Conservation (phyloP, 1,140 invertebrate genomes). For the Caerostris extrusa region DNA sequence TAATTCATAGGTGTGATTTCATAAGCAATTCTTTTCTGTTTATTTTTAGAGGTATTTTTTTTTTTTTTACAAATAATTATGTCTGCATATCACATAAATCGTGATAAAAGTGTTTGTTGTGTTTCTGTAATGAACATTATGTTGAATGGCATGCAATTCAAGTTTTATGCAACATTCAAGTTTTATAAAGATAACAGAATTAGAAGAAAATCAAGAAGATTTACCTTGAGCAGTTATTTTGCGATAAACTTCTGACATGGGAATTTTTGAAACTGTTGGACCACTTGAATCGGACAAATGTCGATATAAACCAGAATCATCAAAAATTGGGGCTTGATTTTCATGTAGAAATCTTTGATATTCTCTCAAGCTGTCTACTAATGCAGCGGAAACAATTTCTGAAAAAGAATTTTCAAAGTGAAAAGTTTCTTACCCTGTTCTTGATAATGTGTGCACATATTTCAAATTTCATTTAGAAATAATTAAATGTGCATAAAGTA, state of each 20-base stretch:
- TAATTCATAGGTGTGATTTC: no score
- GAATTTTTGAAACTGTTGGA: neutral
- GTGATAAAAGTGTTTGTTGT: neutral
- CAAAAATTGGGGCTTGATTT: constrained; percentile 31
- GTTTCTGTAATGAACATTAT: neutral
- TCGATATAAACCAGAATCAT: constrained; percentile 30
- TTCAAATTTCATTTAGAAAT: no score
- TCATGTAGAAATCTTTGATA: constrained; percentile 82
- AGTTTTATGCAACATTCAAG: neutral
- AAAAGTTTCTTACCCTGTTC: no score
- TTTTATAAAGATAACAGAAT: neutral
- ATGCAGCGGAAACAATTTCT: constrained; percentile 88
- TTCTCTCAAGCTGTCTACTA: constrained; percentile 87
- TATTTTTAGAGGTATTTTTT: no score
- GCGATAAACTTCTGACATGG: constrained; percentile 49
- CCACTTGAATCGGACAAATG: constrained; percentile 23
- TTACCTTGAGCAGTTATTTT: constrained; percentile 50
- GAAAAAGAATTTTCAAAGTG: constrained; percentile 78
- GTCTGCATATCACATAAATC: no score
- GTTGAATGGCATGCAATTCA: neutral
- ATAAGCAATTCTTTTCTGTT: no score
- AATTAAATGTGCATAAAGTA: no score
- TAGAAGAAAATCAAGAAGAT: neutral
- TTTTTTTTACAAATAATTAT: no score
- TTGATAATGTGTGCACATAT: no score